Evolutionary conservation across 1,140 invertebrate species (phyloP), one percentile per base, ranked within the genome.

Genomic region (Drosophila bocki): DNA sequence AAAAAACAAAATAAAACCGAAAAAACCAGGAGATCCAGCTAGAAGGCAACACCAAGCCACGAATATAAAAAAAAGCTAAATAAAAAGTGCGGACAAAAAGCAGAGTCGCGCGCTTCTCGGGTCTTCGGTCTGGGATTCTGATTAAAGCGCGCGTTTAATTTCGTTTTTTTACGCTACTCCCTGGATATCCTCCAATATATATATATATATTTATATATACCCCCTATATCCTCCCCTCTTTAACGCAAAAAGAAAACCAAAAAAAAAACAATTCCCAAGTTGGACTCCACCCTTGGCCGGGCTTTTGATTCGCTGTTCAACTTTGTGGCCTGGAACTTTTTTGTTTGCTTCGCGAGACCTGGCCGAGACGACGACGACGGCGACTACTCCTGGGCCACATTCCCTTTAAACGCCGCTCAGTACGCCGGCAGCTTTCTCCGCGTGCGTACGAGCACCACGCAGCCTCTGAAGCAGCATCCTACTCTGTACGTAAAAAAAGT

Each of bases 101-200:
- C 58, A 70, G 75, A 75, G 37, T 71, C 69, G 69, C 67, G 69
- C 69, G 69, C 57, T 33, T 44, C 42, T 45, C 35, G 32, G 63
- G 63, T 69, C 45, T 61, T 72, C 42, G 51, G 58, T 54, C 41
- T 67, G 61, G 61, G 79, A 79, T 77, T 80, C 87, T 88, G 84
- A 88, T 88, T 88, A 88, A 88, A 90, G 84, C 85, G 84, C 84
- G 85, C 85, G 84, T 88, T 88, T 88, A 88, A 88, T 88, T 88
- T 88, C 80, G 90, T 88, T 88, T 88, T 87, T 88, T 88, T 88
- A 88, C 85, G 85, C 84, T 90, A 90, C 84, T 88, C 85, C 75
- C 71, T 58, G 57, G 67, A 53, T 51, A 64, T 68, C 58, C 33
- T n/a, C 45, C 33, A 26, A 54, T 39, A 37, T 58, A 44, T 22